Base-by-base conservation (phyloP, 1,140 invertebrate genomes). In the Musca domestica region DNA sequence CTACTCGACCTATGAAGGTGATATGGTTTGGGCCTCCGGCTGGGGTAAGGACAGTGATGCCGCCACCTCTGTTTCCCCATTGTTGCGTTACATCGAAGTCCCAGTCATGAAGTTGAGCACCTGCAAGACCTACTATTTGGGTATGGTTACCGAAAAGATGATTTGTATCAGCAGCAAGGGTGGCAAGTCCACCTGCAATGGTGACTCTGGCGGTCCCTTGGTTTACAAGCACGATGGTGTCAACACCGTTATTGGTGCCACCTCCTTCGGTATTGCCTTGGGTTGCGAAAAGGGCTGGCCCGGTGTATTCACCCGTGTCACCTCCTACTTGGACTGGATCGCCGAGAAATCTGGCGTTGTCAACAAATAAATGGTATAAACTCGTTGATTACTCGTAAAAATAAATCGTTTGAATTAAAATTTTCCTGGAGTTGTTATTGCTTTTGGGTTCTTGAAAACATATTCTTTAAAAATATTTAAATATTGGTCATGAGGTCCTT, bases 141-240 rank as follows among this genome's bases (percentile, higher is more conserved):
- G n/a, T n/a, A n/a, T n/a, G n/a, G n/a, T n/a, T n/a, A n/a, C n/a
- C n/a, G n/a, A n/a, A n/a, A n/a, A n/a, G n/a, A n/a, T n/a, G n/a
- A n/a, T n/a, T n/a, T n/a, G n/a, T n/a, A n/a, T n/a, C n/a, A n/a
- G n/a, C n/a, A n/a, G 72, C 71, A 23, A 71, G 69, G 0, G 74
- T 72, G 9, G 56, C 34, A 58, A 76, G 76, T 30, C n/a, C n/a
- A 78, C 72, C 64, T 81, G 78, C 71, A 76, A 74, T 69, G 85
- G 86, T 64, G 86, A 87, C 74, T 86, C 84, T 70, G 86, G 86
- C 69, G 86, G 86, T 61, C 83, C 84, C 5, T 73, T 87, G 66
- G 76, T 83, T 0, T 64, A 80, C 4, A 23, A 71, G 4, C 83
- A 84, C 51, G 72, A 71, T 15, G 82, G 84, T 64, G 65, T 64